phyloP scores from a whole-genome alignment of 2,888 invertebrate species.

The Tineola bisselliella region DNA sequence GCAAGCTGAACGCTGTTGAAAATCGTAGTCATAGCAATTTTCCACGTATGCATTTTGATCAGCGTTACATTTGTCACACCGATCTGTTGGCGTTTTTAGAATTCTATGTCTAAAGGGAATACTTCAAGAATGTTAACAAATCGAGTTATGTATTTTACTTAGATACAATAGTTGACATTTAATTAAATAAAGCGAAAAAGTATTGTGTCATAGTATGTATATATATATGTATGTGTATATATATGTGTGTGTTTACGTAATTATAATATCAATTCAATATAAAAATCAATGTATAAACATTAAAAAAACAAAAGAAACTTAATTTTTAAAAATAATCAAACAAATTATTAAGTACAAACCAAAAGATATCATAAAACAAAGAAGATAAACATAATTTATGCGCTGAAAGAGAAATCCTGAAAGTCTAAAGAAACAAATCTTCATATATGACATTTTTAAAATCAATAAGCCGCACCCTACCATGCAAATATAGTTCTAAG shows the following conservation, averaged over 20 bases:
- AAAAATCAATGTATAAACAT: neutral
- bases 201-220: neutral
- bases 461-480: neutral
- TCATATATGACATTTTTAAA: neutral
- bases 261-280: neutral
- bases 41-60: neutral
- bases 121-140: conserved; percentile 3
- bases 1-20: conserved; percentile 4
- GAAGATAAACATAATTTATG: neutral
- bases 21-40: conserved; percentile 1
- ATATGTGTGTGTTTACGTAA: no score
- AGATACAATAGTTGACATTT: neutral
- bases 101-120: conserved; percentile 9
- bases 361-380: no score
- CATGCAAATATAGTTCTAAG: neutral
- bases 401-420: neutral
- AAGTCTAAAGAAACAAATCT: neutral
- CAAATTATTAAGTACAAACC: neutral
- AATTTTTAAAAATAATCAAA: neutral
- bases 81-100: neutral
- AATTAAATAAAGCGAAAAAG: neutral
- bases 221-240: neutral
- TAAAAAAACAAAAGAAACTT: no score
- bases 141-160: neutral
- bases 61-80: conserved; percentile 6